Conservation (phyloP, 2,797 vertebrate genomes). For the Chrosomus eos region DNA sequence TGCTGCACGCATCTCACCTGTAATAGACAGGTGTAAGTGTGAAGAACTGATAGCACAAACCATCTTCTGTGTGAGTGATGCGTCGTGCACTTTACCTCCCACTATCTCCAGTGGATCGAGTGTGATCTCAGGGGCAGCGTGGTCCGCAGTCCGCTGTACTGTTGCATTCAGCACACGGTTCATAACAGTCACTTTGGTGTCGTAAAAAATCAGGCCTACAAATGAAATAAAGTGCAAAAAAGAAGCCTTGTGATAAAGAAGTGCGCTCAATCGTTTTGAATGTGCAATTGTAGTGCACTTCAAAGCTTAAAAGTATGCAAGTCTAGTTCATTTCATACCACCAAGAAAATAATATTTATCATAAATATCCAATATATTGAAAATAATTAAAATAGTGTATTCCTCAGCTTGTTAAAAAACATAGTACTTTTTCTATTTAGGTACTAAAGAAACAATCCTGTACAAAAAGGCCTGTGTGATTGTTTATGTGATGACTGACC, state of each 20-base stretch:
- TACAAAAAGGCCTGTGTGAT: not conserved
- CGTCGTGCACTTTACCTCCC: slow-evolving; percentile 80
- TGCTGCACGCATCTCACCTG: slow-evolving; percentile 91
- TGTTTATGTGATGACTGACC: slow-evolving; percentile 74
- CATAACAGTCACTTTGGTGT: slow-evolving; percentile 96
- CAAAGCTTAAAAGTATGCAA: not conserved
- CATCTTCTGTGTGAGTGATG: not conserved
- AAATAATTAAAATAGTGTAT: not conserved
- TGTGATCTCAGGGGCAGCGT: slow-evolving; percentile 96
- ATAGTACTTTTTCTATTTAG: not conserved
- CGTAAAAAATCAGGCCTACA: slow-evolving; percentile 91
- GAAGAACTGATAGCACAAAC: not conserved
- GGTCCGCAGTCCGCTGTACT: slow-evolving; percentile 94
- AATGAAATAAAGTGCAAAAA: not conserved
- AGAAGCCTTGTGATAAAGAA: not conserved
- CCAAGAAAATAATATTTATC: not conserved
- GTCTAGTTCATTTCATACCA: not conserved
- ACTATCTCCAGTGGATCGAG: slow-evolving; percentile 96
- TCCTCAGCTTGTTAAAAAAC: not conserved
- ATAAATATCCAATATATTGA: not conserved
- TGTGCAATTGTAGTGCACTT: not conserved
- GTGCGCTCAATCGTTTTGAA: not conserved
- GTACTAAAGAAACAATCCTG: not conserved
- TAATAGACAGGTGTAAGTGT: not conserved
- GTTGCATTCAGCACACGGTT: slow-evolving; percentile 95